Conservation (phyloP, 2,888 invertebrate species). For the Chorisops tibialis region DNA sequence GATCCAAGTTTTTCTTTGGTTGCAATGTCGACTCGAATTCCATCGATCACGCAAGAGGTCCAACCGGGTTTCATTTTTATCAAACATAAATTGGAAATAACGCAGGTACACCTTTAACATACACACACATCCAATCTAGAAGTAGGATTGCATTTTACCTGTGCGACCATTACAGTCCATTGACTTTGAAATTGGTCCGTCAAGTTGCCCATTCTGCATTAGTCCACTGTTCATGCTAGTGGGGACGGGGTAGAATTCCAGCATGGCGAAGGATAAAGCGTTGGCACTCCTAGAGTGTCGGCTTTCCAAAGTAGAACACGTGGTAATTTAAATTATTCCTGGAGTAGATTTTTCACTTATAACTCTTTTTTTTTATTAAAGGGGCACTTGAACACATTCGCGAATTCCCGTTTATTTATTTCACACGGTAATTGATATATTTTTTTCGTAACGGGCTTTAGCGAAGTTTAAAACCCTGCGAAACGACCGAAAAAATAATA, state of each 20-base stretch:
- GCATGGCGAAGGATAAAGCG: conserved; percentile 16
- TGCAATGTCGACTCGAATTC: no score
- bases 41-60: no score
- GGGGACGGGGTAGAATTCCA: conserved; percentile 43
- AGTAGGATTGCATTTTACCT: conserved; percentile 52
- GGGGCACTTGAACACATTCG: not conserved
- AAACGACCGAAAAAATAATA: not conserved
- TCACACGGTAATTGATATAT: no score
- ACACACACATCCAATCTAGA: not conserved
- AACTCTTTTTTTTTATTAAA: no score
- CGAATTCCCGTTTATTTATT: not conserved
- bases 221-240: conserved; percentile 38
- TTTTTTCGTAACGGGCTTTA: no score
- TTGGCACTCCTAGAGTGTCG: not conserved
- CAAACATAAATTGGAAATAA: not conserved
- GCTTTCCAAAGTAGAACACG: conserved; percentile 8
- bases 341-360: no score
- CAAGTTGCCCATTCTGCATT: conserved; percentile 29
- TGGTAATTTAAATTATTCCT: conserved; percentile 1
- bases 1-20: no score
- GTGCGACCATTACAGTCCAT: conserved; percentile 62
- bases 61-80: no score
- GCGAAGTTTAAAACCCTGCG: no score
- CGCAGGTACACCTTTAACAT: no score
- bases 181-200: conserved; percentile 54